Base-by-base conservation (phyloP, 2,113 vertebrate species). In the Illadopsis cleaveri region DNA sequence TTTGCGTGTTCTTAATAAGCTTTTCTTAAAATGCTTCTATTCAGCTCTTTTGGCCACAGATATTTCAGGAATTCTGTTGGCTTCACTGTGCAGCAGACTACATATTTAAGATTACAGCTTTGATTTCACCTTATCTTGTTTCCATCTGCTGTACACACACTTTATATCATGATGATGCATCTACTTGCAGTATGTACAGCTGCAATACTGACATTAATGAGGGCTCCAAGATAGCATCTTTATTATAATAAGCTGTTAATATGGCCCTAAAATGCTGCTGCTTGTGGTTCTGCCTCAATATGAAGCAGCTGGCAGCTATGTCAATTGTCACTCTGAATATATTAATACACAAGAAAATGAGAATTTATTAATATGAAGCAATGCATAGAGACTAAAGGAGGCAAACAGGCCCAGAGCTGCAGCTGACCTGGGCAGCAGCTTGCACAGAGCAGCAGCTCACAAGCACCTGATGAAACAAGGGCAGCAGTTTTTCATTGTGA, bases 151-250 rank as follows among this genome's bases (percentile, higher is more conserved):
- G 44, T 75, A 44, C 66, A 78, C 42, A 73, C 66, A 64, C 30
- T 85, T 89, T 71, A 8, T 92, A 81, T 83, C 64, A 37, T 90
- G 79, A 80, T 87, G 80, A 69, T 65, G 25, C 45, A 86, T 93
- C 77, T 38, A 53, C 79, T 93, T 86, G 81, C 69, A 78, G 48
- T 23, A 51, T 33, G 45, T 89, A 89, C 82, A 94, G 92, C 78
- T 93, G 84, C 73, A 82, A 64, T 72, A 84, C 37, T 89, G 80
- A 73, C 57, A 80, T 48, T 88, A 82, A 85, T 48, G 70, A 86
- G 77, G 70, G 40, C 78, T 88, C 48, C 48, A 79, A 87, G 95
- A 89, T 91, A 89, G n/a, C 61, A 75, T 94, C 89, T 96, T 94
- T 94, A 79, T 86, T 82, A 66, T 69, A 78, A 84, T 81, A 90